Percentiles rank a stretch among this genome's conserved stretches.
phyloP scores from a whole-genome alignment of 2,888 invertebrate genomes.

The Drosophila testacea region DNA sequence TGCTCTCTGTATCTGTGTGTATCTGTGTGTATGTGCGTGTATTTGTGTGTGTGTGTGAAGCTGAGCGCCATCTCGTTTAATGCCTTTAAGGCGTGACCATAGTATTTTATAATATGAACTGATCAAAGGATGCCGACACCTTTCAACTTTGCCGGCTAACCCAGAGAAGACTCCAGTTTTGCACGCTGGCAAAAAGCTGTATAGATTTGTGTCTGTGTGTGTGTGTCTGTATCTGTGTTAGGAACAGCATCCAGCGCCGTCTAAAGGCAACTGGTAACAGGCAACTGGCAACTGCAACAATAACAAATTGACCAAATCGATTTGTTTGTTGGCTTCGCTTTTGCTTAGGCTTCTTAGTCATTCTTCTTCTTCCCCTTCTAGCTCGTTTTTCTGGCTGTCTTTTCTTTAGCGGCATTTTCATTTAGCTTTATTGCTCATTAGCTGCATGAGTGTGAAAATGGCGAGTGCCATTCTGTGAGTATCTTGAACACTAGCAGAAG shows the following conservation, averaged over 20 bases:
- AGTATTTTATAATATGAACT: constrained; percentile 85
- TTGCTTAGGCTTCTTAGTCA: constrained; percentile 21
- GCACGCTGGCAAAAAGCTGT: constrained; percentile 71
- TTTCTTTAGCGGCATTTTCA: constrained; percentile 72
- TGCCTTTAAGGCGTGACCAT: constrained; percentile 86
- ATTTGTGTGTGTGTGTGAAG: constrained; percentile 65
- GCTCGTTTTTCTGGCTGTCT: constrained; percentile 19
- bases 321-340: constrained; percentile 70
- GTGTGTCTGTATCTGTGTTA: constrained; percentile 5
- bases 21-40: constrained; percentile 52
- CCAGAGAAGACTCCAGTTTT: constrained; percentile 69
- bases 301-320: constrained; percentile 81
- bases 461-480: constrained; percentile 59
- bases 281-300: constrained; percentile 55
- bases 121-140: constrained; percentile 85
- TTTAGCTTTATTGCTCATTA: constrained; percentile 80
- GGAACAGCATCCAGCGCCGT: constrained; percentile 24
- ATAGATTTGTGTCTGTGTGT: constrained; percentile 21
- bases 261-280: constrained; percentile 17
- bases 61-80: constrained; percentile 86
- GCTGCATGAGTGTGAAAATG: constrained; percentile 76
- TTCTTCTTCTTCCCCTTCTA: constrained; percentile 24
- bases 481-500: constrained; percentile 23
- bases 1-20: constrained; percentile 37
- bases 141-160: constrained; percentile 84